Conservation (phyloP, 2,113 vertebrate species). For the Orcinus orca region DNA sequence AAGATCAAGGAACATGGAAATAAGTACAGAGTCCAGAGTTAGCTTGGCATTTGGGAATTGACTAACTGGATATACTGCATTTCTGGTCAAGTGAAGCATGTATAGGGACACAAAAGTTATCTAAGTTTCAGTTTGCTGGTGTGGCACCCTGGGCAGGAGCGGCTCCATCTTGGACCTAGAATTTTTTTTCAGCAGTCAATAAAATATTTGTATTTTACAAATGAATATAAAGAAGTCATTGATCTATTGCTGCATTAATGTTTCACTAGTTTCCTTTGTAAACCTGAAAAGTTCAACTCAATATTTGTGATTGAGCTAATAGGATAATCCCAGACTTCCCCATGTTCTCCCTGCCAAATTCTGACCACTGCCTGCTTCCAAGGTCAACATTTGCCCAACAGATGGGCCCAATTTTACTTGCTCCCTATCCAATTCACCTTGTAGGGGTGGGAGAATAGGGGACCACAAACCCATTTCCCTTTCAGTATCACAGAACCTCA, state of each 20-base stretch:
- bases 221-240: background rate
- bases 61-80: too few species aligned
- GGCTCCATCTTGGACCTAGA: too few species aligned
- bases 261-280: background rate
- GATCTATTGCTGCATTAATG: background rate
- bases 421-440: background rate
- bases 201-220: background rate
- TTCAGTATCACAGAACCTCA: background rate
- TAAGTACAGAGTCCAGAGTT: too few species aligned
- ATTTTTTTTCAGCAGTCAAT: background rate
- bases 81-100: too few species aligned
- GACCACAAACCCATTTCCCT: background rate
- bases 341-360: background rate
- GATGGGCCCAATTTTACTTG: background rate
- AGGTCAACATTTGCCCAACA: background rate
- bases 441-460: rapidly evolving
- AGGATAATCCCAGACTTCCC: background rate
- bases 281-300: background rate
- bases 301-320: background rate
- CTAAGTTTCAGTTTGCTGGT: too few species aligned
- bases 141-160: too few species aligned
- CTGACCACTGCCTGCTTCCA: background rate
- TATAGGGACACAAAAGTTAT: too few species aligned
- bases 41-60: too few species aligned
- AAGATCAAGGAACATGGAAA: too few species aligned